Base-by-base conservation (phyloP, 1,140 invertebrate genomes). In the Drosophila ficusphila region DNA sequence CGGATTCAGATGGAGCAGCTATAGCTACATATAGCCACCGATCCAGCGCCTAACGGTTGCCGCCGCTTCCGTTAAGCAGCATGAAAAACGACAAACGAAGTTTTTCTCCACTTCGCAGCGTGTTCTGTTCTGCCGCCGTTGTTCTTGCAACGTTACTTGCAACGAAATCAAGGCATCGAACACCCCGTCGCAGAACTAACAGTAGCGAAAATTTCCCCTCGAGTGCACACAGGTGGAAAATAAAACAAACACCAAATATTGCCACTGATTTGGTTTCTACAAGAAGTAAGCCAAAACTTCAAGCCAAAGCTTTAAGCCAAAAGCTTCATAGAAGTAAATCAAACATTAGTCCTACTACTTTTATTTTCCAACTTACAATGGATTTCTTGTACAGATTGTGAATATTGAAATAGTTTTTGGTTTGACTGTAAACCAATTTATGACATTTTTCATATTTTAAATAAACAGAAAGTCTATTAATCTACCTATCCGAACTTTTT, bases 151-250 rank as follows among this genome's bases (percentile, higher is more conserved):
- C n/a, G 46, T 74, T 65, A 65, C 42, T 78, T 83, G 53, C 65
- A 76, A 60, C 67, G 60, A 85, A 86, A 85, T 86, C 81, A 88
- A 76, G 73, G 73, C 81, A 88, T 74, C 69, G 44, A 69, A 64
- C 76, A 81, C 61, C 71, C 46, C 77, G 23, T 21, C 44, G 51
- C 64, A 56, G 49, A 64, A 49, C 36, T 81, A 77, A 88, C 76
- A 74, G 82, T 88, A 86, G 68, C 33, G 19, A 60, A 73, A 52
- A 60, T 65, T 73, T 83, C 49, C 70, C 75, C 79, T 53, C 61
- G 62, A 85, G 42, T 71, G 79, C 64, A 60, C 21, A 33, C 14
- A 18, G 7, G 31, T 25, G 27, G 23, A 36, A 60, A 39, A 42
- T 29, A 62, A 61, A 57, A 7, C 53, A 31, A 25, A n/a, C 8